Base-by-base conservation (phyloP, 92 coral and sea anemone genomes). In the Paramuricea clavata region DNA sequence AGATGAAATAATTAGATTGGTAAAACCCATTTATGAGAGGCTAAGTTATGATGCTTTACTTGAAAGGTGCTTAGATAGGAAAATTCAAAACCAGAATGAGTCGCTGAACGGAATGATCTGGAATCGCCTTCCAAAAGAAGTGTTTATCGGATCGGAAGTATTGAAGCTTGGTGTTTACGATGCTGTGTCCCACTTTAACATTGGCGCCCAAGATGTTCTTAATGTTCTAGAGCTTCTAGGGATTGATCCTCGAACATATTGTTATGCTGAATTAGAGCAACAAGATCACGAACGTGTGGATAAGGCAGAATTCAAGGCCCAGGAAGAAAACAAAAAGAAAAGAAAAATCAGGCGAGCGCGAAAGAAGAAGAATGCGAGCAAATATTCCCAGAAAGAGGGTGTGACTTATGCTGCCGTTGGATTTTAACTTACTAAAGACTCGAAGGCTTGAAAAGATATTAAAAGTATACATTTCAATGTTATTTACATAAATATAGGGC, bases 151-250 rank as follows among this genome's bases (percentile, higher is more conserved):
- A n/a, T n/a, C n/a, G n/a, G n/a, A n/a, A n/a, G n/a, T n/a, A n/a
- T n/a, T n/a, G n/a, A n/a, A n/a, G n/a, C n/a, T n/a, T n/a, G n/a
- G n/a, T n/a, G n/a, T n/a, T 16, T 44, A 44, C 72, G 15, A 68
- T 79, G 89, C 91, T 44, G 93, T 86, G 32, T 60, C 89, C 50
- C 94, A 92, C 75, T 92, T 89, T 69, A 86, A 85, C 74, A 78
- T 89, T 81, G 89, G 93, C 54, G 33, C 80, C 60, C 74, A 82
- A 44, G 89, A 89, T 69, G 79, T 81, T 27, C 69, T 74, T 35
- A 69, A 84, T 34, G 47, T 78, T 17, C 68, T 91, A 50, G 82
- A 39, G 67, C 79, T 69, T 49, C 71, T 43, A 61, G 84, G 85
- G 15, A 83, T 76, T 32, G 86, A 87, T 78, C 94, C 89, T 87